Conservation (phyloP, 2,888 invertebrate species). For the Gryllus longicercus region DNA sequence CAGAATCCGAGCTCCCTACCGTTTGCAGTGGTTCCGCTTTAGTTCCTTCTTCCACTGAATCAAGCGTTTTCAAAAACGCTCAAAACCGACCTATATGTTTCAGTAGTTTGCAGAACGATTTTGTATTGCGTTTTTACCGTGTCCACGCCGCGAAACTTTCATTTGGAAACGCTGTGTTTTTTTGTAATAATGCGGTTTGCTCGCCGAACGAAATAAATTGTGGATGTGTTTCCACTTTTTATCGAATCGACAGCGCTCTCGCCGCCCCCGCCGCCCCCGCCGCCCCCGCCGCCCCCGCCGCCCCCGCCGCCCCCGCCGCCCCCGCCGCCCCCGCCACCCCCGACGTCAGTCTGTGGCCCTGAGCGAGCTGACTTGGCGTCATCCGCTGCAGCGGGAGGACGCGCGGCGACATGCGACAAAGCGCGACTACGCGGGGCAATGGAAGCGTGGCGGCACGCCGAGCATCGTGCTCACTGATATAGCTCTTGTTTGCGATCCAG, state of each 20-base stretch:
- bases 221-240: slow-evolving; percentile 4
- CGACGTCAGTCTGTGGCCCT: too few relatives aligned
- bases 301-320: neutral
- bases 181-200: slow-evolving; percentile 1
- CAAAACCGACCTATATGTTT: neutral
- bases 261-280: neutral
- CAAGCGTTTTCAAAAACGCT: neutral
- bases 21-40: neutral
- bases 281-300: neutral
- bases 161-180: slow-evolving; percentile 1
- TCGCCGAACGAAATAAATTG: slow-evolving; percentile 8
- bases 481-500: too few relatives aligned
- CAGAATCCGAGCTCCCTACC: neutral
- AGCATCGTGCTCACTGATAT: too few relatives aligned
- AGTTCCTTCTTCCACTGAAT: neutral
- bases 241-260: neutral
- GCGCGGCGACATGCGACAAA: too few relatives aligned
- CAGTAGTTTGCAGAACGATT: neutral
- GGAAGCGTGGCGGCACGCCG: too few relatives aligned
- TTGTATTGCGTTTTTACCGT: neutral
- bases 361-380: too few relatives aligned
- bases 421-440: too few relatives aligned
- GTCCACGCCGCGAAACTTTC: neutral
- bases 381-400: too few relatives aligned
- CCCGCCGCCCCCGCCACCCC: neutral